Base-by-base conservation (phyloP, 2,888 invertebrate genomes). In the Pristionchus entomophagus region DNA sequence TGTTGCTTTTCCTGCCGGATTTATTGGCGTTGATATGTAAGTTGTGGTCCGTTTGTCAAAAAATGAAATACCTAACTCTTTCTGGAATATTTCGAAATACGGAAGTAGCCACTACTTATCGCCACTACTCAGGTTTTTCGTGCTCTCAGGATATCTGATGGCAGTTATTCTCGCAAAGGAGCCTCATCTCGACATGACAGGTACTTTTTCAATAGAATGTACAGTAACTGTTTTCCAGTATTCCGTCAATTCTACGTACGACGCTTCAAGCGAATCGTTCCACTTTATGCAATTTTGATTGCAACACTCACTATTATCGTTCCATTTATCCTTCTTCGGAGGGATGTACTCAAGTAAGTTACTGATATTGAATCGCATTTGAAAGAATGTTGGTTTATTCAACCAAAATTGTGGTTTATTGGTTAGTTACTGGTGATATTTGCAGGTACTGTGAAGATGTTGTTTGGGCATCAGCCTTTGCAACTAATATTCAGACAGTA, bases 251-350 rank as follows among this genome's bases (percentile, higher is more conserved):
- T 73, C 17, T 73, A 73, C 45, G 45, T 41, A 41, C 73, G 73
- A 32, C 73, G 73, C 26, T 73, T 73, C 73, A 73, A 73, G 41
- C 73, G 73, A n/a, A 73, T 73, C 22, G 73, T 73, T 41, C 73
- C 73, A 5, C 45, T 73, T 14, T 73, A 73, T 26, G 73, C 73
- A 10, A 38, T 73, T 26, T 10, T 73, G 2, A 8, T 73, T 5
- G n/a, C 14, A 12, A n/a, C 26, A 10, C 73, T 73, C 3, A 41
- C 73, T 3, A 65, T 65, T 4, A 0, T 14, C 1, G 35, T 65
- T 6, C 65, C 65, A 19, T 65, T 32, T 22, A 35, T 65, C 4
- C 19, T 65, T 14, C 19, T 65, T 1, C 14, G 35, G 19, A 65
- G 35, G 3, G 65, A 65, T 35, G 65, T 65, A 17, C 2, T 65